Evolutionary conservation across 2,113 vertebrate species (phyloP).

Genomic region (Albula glossodonta): DNA sequence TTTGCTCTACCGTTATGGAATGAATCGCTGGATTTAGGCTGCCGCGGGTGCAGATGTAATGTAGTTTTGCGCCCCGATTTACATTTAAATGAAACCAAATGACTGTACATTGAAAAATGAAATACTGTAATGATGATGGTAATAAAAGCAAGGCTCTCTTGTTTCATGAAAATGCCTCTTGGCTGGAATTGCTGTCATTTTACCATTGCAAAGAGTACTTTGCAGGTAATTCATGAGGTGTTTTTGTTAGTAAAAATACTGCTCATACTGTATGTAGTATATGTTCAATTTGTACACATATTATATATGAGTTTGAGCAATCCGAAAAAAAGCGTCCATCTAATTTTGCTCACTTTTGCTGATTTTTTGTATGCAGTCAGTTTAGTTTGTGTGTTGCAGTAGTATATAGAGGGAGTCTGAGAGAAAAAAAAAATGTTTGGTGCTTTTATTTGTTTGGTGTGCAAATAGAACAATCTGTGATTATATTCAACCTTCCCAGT

Average conservation of each 20-base stretch:
- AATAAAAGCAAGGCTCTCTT: slow-evolving; percentile 61
- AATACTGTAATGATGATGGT: slow-evolving; percentile 67
- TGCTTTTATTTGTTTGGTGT: no score
- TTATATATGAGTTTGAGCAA: not conserved
- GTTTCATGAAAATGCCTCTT: slow-evolving; percentile 48
- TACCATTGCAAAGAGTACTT: slow-evolving; percentile 5
- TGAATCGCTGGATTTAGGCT: slow-evolving; percentile 63
- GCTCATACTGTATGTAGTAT: not conserved
- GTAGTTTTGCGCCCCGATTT: slow-evolving; percentile 67
- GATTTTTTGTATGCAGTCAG: no score
- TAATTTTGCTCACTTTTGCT: no score
- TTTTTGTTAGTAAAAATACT: not conserved
- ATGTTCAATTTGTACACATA: not conserved
- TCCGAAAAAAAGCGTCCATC: no score
- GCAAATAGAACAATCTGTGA: no score
- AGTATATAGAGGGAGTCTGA: no score
- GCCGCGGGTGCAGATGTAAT: slow-evolving; percentile 51
- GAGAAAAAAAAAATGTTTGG: no score
- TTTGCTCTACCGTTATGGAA: slow-evolving; percentile 51
- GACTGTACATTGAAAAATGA: slow-evolving; percentile 67
- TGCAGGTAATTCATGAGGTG: slow-evolving; percentile 32
- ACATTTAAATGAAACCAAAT: slow-evolving; percentile 80
- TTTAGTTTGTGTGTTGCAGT: no score
- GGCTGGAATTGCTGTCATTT: slow-evolving; percentile 53
- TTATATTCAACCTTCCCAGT: no score